phyloP scores from a whole-genome alignment of 2,888 invertebrate species.

The Helleia helle region DNA sequence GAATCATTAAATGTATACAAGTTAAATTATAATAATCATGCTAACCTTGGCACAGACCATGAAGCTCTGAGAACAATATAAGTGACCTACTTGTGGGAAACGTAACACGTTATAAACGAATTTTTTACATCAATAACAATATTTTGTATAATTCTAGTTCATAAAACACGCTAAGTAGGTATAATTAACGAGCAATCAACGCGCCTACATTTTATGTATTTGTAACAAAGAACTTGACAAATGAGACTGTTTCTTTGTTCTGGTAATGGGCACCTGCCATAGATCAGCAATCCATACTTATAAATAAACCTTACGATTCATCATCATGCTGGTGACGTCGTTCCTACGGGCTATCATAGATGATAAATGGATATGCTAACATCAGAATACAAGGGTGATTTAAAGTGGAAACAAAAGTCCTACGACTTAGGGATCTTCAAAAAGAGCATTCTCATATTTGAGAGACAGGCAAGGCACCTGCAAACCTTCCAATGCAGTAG shows the following conservation, averaged over 20 bases:
- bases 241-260: constrained; percentile 1
- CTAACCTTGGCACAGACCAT: constrained; percentile 5
- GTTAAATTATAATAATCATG: neutral
- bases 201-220: constrained; percentile 1
- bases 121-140: constrained; percentile 2
- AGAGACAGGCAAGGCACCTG: too few species aligned
- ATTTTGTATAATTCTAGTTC: neutral
- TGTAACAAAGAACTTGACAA: constrained; percentile 1
- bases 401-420: too few species aligned
- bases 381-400: too few species aligned
- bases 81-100: constrained; percentile 1
- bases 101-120: neutral
- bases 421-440: too few species aligned
- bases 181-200: neutral
- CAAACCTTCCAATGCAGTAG: too few species aligned
- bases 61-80: neutral
- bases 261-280: neutral
- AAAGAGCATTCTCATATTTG: too few species aligned
- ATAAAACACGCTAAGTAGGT: neutral
- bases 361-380: too few species aligned
- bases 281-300: neutral
- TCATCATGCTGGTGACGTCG: too few species aligned
- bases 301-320: too few species aligned
- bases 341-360: too few species aligned
- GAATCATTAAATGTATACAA: neutral